Evolutionary conservation across 2,113 vertebrate genomes (phyloP).

Genomic region (Parus major): DNA sequence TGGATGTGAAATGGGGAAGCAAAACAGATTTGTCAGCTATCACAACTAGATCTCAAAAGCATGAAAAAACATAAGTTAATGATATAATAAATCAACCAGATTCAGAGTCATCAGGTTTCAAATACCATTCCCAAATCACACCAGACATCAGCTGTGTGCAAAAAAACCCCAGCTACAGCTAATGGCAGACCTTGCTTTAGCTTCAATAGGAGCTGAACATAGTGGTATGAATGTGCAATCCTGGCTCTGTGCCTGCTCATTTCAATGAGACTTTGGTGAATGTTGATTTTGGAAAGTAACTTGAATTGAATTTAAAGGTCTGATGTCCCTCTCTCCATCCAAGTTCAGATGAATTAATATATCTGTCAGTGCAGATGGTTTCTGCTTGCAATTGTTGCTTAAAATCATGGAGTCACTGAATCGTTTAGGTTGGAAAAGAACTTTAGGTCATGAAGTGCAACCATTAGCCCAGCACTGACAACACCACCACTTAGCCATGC

Average conservation of each 20-base stretch:
- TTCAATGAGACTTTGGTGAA: conserved; percentile 1
- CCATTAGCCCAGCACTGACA: not conserved
- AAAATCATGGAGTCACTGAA: not conserved
- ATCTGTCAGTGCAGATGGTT: not conserved
- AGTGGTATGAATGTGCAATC: not conserved
- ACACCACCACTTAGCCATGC: not conserved
- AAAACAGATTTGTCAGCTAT: not conserved
- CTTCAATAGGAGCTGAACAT: not conserved
- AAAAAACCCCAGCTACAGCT: not conserved
- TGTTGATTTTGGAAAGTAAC: conserved; percentile 36
- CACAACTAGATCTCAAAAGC: not conserved
- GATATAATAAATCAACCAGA: not conserved
- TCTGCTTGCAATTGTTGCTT: not conserved
- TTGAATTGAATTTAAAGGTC: not conserved
- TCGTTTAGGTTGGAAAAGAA: not conserved
- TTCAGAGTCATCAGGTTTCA: not conserved
- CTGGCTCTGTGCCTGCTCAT: not conserved
- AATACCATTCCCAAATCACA: not conserved
- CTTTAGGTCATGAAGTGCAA: not conserved
- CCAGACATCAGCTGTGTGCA: not conserved
- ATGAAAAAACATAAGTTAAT: not conserved
- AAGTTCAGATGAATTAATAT: not conserved
- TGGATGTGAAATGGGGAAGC: not conserved
- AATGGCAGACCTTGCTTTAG: not conserved
- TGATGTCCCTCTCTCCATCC: not conserved